Conservation (phyloP, 2,888 invertebrate genomes). For the Graphium colonna region DNA sequence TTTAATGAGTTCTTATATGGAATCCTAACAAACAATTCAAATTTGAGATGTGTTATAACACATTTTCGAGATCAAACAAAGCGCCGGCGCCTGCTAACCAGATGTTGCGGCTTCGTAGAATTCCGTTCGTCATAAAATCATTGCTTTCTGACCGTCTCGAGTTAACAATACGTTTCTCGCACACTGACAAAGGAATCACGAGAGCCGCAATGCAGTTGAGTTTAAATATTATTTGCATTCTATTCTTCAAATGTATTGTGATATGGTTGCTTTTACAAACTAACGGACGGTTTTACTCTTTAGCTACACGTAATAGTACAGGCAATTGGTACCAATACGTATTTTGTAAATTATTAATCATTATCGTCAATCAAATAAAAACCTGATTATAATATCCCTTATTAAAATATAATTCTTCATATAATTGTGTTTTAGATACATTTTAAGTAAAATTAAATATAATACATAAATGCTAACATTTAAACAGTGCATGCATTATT, state of each 20-base stretch:
- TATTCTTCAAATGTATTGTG: too few relatives aligned
- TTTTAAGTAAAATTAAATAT: too few relatives aligned
- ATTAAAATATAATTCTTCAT: background rate
- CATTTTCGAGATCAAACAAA: slow-evolving; percentile 14
- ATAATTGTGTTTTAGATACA: too few relatives aligned
- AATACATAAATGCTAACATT: too few relatives aligned
- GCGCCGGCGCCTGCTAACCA: slow-evolving; percentile 21
- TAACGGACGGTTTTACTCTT: background rate
- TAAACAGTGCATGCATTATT: too few relatives aligned
- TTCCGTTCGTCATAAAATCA: slow-evolving; percentile 9
- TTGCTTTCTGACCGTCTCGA: background rate
- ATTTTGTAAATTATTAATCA: background rate
- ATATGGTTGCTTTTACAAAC: background rate
- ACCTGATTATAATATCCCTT: background rate
- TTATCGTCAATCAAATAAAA: too few relatives aligned
- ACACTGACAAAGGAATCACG: slow-evolving; percentile 5
- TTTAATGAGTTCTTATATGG: background rate
- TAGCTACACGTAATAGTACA: background rate
- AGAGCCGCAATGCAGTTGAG: background rate
- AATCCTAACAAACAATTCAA: slow-evolving; percentile 9
- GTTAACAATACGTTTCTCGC: slow-evolving; percentile 5
- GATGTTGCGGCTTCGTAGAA: slow-evolving; percentile 19
- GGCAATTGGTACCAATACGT: background rate
- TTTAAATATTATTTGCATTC: background rate
- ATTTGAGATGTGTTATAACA: slow-evolving; percentile 11